These are phyloP conservation scores for Clepsis dumicolana DNA, from an alignment of 2,888 invertebrate species.

Conservation along the genomic window DNA sequence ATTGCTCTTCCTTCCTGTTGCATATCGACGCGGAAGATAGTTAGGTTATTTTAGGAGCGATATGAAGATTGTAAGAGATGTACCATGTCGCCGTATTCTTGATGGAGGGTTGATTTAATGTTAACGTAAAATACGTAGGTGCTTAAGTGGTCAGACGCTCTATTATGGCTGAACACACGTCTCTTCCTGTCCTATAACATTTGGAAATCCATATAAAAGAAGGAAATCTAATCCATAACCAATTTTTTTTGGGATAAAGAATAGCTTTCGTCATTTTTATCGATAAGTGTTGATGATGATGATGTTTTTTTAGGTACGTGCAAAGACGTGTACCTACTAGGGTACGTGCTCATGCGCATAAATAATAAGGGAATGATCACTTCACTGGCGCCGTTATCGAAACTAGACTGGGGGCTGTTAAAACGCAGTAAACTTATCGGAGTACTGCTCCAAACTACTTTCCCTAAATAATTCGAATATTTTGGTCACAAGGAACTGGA, in stretches of 20 bases:
- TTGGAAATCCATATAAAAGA: too few species aligned
- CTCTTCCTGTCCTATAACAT: too few species aligned
- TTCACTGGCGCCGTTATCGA: constrained; percentile 22
- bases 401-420: constrained; percentile 40
- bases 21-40: constrained; percentile 49
- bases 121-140: too few species aligned
- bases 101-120: background rate
- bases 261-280: too few species aligned
- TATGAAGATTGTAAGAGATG: constrained; percentile 43
- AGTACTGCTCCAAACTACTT: constrained; percentile 11
- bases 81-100: background rate
- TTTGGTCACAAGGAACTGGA: constrained; percentile 7
- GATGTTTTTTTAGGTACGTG: too few species aligned
- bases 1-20: constrained; percentile 52
- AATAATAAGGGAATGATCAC: constrained; percentile 45
- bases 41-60: constrained; percentile 51
- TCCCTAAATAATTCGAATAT: constrained; percentile 32
- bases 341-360: constrained; percentile 41
- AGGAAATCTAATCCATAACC: too few species aligned
- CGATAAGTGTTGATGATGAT: too few species aligned
- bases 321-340: too few species aligned
- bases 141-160: too few species aligned
- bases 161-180: too few species aligned
- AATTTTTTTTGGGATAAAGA: too few species aligned
- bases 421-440: constrained; percentile 42